Percentiles rank a stretch among this genome's conserved stretches.
Conservation (phyloP, 2,888 invertebrate genomes). For the Deroplatys truncata region DNA sequence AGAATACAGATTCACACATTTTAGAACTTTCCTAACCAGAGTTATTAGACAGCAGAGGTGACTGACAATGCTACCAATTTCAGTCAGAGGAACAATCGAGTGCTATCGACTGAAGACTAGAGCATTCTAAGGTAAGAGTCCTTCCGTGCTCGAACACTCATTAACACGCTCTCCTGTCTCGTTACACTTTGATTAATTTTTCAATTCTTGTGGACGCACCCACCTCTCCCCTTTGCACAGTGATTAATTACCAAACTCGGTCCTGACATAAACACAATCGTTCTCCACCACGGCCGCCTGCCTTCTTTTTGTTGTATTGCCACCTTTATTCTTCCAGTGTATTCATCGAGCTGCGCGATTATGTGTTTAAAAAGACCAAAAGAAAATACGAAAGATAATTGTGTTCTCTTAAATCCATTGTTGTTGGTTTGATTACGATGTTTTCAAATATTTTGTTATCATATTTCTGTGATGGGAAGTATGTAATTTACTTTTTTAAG, state of each 20-base stretch:
- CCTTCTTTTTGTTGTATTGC: background rate
- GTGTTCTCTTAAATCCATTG: constrained; percentile 13
- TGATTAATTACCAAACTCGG: constrained; percentile 16
- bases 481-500: background rate
- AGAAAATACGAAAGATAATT: constrained; percentile 11
- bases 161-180: constrained; percentile 28
- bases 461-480: background rate
- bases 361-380: background rate
- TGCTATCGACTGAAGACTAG: background rate
- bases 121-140: background rate
- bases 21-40: no score
- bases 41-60: no score
- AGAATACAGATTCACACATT: no score
- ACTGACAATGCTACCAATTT: background rate
- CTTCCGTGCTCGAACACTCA: constrained; percentile 21
- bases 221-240: background rate
- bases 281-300: background rate
- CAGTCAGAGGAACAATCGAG: background rate
- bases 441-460: constrained; percentile 17
- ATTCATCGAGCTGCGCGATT: background rate
- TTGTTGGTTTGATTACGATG: constrained; percentile 12
- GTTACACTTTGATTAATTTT: constrained; percentile 32
- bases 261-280: background rate
- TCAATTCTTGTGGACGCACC: constrained; percentile 25
- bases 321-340: background rate